A percentile compares a stretch with the other conserved stretches of the same genome.
Evolutionary conservation across 2,888 invertebrate genomes (phyloP).

Genomic region (Rhamnusium bicolor): DNA sequence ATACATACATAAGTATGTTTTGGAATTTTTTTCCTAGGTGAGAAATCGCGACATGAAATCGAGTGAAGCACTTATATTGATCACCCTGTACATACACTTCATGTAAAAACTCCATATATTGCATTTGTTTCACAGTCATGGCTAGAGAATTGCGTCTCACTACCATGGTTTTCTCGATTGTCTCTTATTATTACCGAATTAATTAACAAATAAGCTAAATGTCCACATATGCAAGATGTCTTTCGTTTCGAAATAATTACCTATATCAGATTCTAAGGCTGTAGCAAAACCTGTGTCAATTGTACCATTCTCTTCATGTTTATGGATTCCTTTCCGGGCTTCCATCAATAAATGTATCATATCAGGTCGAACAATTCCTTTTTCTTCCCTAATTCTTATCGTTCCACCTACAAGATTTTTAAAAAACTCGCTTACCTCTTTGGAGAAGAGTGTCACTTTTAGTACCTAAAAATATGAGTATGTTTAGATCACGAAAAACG

Average conservation of each 20-base stretch:
- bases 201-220: too few relatives aligned
- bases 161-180: too few relatives aligned
- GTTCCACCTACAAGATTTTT: constrained; percentile 55
- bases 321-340: constrained; percentile 69
- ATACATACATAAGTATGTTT: too few relatives aligned
- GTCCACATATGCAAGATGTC: too few relatives aligned
- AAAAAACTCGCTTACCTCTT: constrained; percentile 52
- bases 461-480: constrained; percentile 26
- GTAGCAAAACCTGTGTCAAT: constrained; percentile 35
- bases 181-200: too few relatives aligned
- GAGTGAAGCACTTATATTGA: too few relatives aligned
- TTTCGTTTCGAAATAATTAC: not conserved
- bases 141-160: too few relatives aligned
- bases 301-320: constrained; percentile 29
- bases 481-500: not conserved
- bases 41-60: too few relatives aligned
- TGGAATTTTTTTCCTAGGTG: too few relatives aligned
- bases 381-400: constrained; percentile 53
- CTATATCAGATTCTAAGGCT: constrained; percentile 2
- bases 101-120: too few relatives aligned
- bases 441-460: constrained; percentile 53
- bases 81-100: too few relatives aligned
- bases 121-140: too few relatives aligned
- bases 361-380: constrained; percentile 56
- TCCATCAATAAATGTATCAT: constrained; percentile 75